Percentiles rank a stretch among this genome's conserved stretches.
phyloP scores from a whole-genome alignment of 2,888 invertebrate species.

The Arge pagana region DNA sequence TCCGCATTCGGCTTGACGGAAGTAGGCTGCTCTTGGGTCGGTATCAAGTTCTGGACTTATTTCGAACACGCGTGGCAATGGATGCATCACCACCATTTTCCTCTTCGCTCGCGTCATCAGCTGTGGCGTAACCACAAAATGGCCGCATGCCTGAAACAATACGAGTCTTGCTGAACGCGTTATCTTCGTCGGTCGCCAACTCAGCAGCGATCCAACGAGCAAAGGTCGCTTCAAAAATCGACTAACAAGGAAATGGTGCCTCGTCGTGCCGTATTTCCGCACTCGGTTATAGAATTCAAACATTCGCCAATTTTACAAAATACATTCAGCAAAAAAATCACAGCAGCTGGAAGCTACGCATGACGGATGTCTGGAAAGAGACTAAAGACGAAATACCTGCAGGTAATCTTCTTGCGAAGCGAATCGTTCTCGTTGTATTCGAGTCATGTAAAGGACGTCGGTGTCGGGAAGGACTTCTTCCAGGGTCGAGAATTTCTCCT shows the following conservation, averaged over 20 bases:
- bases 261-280: no score
- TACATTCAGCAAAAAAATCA: no score
- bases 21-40: conserved; percentile 97
- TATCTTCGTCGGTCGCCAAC: no score
- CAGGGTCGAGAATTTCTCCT: conserved; percentile 73
- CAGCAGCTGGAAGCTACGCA: no score
- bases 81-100: conserved; percentile 97
- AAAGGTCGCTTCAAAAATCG: no score
- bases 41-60: conserved; percentile 94
- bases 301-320: no score
- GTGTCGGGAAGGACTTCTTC: conserved; percentile 90
- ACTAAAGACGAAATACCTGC: no score
- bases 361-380: no score
- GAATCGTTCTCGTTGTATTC: conserved; percentile 96
- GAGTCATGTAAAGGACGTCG: conserved; percentile 97
- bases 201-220: no score
- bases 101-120: conserved; percentile 93
- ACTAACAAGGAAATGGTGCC: no score
- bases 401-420: conserved; percentile 81
- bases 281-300: no score
- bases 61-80: conserved; percentile 91
- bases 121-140: conserved; percentile 90
- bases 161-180: no score
- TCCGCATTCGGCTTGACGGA: conserved; percentile 96
- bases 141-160: conserved; percentile 83